Percentiles rank a stretch among this genome's conserved stretches.
phyloP scores from a whole-genome alignment of 2,797 vertebrate species.

The Moxostoma hubbsi region DNA sequence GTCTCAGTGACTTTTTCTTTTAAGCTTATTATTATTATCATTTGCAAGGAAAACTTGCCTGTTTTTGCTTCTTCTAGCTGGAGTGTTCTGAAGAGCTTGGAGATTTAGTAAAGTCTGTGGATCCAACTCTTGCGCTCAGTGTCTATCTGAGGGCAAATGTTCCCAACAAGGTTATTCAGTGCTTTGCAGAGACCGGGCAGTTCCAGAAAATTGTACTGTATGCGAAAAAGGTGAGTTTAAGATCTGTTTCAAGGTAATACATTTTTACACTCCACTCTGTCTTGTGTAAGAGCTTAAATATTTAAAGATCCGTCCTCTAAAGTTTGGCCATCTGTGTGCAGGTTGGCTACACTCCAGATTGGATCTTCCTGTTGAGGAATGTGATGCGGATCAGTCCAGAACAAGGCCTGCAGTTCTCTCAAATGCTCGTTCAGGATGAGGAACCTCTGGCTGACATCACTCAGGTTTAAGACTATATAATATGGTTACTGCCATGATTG shows the following conservation, averaged over 20 bases:
- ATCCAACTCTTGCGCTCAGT: slow-evolving; percentile 65
- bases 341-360: slow-evolving; percentile 78
- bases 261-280: neutral
- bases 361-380: slow-evolving; percentile 88
- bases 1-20: too few relatives aligned
- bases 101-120: slow-evolving; percentile 96
- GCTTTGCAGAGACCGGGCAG: slow-evolving; percentile 98
- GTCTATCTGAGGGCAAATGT: slow-evolving; percentile 97
- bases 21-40: too few relatives aligned
- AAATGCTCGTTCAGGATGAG: slow-evolving; percentile 99
- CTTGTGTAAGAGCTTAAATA: too few relatives aligned
- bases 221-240: slow-evolving; percentile 89
- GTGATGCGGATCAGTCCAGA: slow-evolving; percentile 98
- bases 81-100: slow-evolving; percentile 98
- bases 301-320: slow-evolving; percentile 3
- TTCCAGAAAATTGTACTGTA: slow-evolving; percentile 99
- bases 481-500: slow-evolving; percentile 55
- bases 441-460: slow-evolving; percentile 98
- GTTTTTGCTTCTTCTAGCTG: slow-evolving; percentile 75
- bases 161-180: slow-evolving; percentile 98
- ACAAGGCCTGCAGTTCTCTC: slow-evolving; percentile 98
- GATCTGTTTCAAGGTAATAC: neutral
- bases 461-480: slow-evolving; percentile 77
- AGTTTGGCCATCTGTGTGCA: slow-evolving; percentile 60
- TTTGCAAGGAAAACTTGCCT: neutral